Evolutionary conservation across 2,888 invertebrate species (phyloP).

Genomic region (Holacanthella duospinosa): DNA sequence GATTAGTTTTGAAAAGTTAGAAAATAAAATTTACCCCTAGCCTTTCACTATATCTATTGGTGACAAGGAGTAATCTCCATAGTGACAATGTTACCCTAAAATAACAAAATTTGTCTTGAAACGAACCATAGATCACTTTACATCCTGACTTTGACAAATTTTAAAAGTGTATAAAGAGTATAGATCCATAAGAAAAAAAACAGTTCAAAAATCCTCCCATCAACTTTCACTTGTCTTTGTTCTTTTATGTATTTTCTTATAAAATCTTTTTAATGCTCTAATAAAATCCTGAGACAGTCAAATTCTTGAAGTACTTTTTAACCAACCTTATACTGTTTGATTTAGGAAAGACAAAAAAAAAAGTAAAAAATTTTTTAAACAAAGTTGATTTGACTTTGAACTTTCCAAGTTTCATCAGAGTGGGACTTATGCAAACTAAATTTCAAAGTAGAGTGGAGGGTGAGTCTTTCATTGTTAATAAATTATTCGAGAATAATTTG

Average conservation of each 20-base stretch:
- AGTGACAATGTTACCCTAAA: no score
- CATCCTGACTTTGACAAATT: not conserved
- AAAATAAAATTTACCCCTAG: not conserved
- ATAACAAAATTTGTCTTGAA: not conserved
- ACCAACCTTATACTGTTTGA: no score
- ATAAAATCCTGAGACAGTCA: not conserved
- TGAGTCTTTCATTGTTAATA: not conserved
- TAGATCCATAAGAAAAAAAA: not conserved
- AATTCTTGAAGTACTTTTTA: no score
- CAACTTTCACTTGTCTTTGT: not conserved
- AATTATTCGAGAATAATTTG: slow-evolving; percentile 10
- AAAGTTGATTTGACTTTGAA: no score
- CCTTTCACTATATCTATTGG: not conserved
- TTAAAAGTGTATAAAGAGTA: not conserved
- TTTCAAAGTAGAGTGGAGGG: not conserved
- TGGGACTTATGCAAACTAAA: no score
- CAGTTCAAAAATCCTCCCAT: not conserved
- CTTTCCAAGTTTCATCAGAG: no score
- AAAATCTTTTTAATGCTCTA: no score
- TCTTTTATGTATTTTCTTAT: slow-evolving; percentile 4
- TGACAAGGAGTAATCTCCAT: no score
- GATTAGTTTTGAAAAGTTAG: no score
- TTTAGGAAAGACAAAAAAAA: no score
- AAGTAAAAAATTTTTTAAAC: no score
- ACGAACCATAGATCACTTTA: not conserved